Base-by-base conservation (phyloP, 2,888 invertebrate species). In the Clistopyga incitator region DNA sequence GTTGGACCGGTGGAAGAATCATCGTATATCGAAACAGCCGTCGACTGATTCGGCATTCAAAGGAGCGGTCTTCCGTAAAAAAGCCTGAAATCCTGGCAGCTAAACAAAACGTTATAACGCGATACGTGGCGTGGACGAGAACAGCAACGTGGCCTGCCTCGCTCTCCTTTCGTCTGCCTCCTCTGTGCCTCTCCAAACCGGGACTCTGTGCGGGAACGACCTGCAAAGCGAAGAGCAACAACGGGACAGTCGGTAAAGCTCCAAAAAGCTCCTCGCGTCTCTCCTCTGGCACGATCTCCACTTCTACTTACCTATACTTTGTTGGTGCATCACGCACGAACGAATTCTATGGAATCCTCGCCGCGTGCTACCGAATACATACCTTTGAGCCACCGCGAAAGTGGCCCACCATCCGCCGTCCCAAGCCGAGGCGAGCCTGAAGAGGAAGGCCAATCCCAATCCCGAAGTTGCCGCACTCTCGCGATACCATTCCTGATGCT, bases 31-130 rank as follows among this genome's bases (percentile, higher is more conserved):
- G 78, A 79, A 75, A 71, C 70, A 82, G 80, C 80, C 76, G 78
- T 72, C 42, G 79, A 72, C 85, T 88, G 85, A 89, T 90, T 90
- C 86, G 70, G 86, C 84, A 90, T 90, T 90, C 90, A 89, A 85
- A 84, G 85, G 86, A 88, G 87, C 87, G 80, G 87, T 87, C 85
- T 86, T 67, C 74, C 38, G 67, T 61, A 85, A 86, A 86, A 89
- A 81, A 86, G 84, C 80, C 83, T 76, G 78, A 88, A 88, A 89
- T 89, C 86, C 86, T 86, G 85, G 84, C 88, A 84, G 80, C 81
- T 86, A 87, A 89, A 88, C 89, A 82, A 84, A 87, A 85, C 86
- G 87, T 88, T 87, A 85, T 87, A 87, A 84, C 84, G 79, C 77
- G 77, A 84, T 85, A 85, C 77, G 85, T 81, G 71, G 77, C 65